These are phyloP conservation scores for Sebastes matsubarae DNA, from an alignment of 2,797 vertebrate genomes.

Conservation along the genomic window DNA sequence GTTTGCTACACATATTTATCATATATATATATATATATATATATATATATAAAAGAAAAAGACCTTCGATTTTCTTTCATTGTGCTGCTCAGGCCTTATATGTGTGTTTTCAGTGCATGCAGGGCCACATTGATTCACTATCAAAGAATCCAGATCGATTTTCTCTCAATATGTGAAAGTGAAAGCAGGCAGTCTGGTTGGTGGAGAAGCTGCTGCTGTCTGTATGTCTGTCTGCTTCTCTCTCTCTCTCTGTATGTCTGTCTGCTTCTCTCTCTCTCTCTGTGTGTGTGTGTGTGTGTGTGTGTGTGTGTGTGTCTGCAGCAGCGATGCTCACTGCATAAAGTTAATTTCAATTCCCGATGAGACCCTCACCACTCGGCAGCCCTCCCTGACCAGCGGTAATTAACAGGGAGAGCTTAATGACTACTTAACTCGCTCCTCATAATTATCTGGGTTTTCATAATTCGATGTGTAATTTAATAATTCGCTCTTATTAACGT, in stretches of 20 bases:
- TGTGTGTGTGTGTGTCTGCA: slow-evolving; percentile 75
- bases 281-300: slow-evolving; percentile 72
- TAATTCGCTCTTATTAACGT: slow-evolving; percentile 96
- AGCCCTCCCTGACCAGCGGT: slow-evolving; percentile 94
- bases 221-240: slow-evolving; percentile 30
- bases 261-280: too few species aligned
- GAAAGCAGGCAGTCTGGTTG: slow-evolving; percentile 76
- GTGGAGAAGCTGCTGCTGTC: slow-evolving; percentile 43
- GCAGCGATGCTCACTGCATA: slow-evolving; percentile 84
- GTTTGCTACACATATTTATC: slow-evolving; percentile 39
- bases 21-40: background rate
- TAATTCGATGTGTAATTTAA: slow-evolving; percentile 99
- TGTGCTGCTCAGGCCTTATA: slow-evolving; percentile 43
- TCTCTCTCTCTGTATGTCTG: slow-evolving; percentile 28
- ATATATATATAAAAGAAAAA: background rate
- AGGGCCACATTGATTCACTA: slow-evolving; percentile 68
- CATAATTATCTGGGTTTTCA: slow-evolving; percentile 99
- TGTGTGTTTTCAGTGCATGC: slow-evolving; percentile 8
- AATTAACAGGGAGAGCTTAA: slow-evolving; percentile 99
- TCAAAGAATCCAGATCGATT: slow-evolving; percentile 77
- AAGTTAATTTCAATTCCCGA: slow-evolving; percentile 97
- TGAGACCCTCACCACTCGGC: slow-evolving; percentile 88
- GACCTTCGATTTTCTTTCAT: slow-evolving; percentile 43
- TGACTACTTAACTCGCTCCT: slow-evolving; percentile 98
- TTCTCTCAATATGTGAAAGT: slow-evolving; percentile 86